Evolutionary conservation across 2,113 vertebrate species (phyloP), one percentile per base, ranked within the genome.

Genomic region (Salvelinus fontinalis): DNA sequence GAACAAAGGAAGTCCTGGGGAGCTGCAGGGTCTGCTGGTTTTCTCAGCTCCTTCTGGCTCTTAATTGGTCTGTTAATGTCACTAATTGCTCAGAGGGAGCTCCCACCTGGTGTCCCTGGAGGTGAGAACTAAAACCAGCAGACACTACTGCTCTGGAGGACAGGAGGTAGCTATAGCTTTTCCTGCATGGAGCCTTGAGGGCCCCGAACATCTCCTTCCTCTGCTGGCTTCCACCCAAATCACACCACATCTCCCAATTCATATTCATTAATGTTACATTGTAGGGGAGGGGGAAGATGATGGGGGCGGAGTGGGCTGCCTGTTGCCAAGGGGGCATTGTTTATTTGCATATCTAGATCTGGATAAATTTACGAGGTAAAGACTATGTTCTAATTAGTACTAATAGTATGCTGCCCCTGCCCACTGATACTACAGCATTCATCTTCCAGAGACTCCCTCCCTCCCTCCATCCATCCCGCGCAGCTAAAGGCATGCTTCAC

Each of bases 191-290:
- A 66, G 24, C 14, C 27, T 27, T 66, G 22, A 66, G 8, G 8
- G 9, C 82, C 83, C 81, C 79, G 70, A 66, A 66, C 22, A 66
- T 66, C 24, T 29, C 11, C 22, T 14, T 29, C 24, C 14, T 29
- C 24, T 66, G 26, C 64, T 29, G 9, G 64, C 64, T 66, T n/a
- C 14, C 6, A 14, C 64, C 64, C 64, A 27, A 66, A 66, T 66
- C 24, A 16, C 64, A n/a, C 22, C 64, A 24, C 29, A 29, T 29
- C 64, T 29, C 64, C 26, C 14, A 66, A 29, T 66, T 29, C 2
- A 66, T 29, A 66, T 27, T 29, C 26, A 66, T 27, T 13, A 6
- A 62, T 27, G 65, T 69, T 71, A 60, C 18, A 22, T 67, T 71
- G 67, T 44, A 68, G 49, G 72, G 39, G 39, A 31, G 64, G 2